Conservation (phyloP, 2,113 vertebrate genomes). For the Epinephelus fuscoguttatus region DNA sequence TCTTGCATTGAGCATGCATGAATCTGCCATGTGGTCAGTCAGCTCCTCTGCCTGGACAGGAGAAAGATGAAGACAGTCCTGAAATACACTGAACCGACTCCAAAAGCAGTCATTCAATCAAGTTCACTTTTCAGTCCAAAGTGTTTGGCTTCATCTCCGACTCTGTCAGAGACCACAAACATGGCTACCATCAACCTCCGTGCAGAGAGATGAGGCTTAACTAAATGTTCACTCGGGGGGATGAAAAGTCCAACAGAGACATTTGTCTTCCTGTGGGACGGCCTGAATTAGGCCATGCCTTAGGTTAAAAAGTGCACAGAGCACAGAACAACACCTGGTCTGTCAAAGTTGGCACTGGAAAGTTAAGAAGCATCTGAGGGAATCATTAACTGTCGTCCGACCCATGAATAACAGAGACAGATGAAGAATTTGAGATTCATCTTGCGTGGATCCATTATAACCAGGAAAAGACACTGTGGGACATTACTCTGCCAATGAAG, state of each 20-base stretch:
- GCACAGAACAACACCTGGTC: conserved; percentile 55
- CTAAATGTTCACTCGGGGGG: conserved; percentile 36
- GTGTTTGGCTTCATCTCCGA: conserved; percentile 33
- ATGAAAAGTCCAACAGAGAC: conserved; percentile 29
- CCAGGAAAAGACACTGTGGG: conserved; percentile 15
- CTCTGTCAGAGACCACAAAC: conserved; percentile 39
- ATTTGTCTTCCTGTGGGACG: conserved; percentile 41
- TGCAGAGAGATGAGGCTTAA: not conserved
- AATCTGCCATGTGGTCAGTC: conserved; percentile 44
- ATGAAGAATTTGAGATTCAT: conserved; percentile 49
- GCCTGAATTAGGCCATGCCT: conserved; percentile 15
- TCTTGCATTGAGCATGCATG: conserved; percentile 2
- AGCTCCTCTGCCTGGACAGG: not conserved
- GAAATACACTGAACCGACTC: conserved; percentile 27
- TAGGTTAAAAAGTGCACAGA: conserved; percentile 3
- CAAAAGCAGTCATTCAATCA: conserved; percentile 47
- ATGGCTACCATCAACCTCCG: conserved; percentile 17
- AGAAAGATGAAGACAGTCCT: conserved; percentile 20
- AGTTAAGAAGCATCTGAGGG: conserved; percentile 54
- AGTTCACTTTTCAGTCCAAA: conserved; percentile 44
- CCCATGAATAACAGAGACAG: conserved; percentile 56
- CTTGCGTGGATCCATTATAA: conserved; percentile 37
- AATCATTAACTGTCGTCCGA: conserved; percentile 61
- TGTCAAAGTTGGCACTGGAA: conserved; percentile 30
- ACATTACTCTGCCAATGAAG: conserved; percentile 35